phyloP scores from a whole-genome alignment of 2,113 vertebrate genomes.

The Delphinapterus leucas region DNA sequence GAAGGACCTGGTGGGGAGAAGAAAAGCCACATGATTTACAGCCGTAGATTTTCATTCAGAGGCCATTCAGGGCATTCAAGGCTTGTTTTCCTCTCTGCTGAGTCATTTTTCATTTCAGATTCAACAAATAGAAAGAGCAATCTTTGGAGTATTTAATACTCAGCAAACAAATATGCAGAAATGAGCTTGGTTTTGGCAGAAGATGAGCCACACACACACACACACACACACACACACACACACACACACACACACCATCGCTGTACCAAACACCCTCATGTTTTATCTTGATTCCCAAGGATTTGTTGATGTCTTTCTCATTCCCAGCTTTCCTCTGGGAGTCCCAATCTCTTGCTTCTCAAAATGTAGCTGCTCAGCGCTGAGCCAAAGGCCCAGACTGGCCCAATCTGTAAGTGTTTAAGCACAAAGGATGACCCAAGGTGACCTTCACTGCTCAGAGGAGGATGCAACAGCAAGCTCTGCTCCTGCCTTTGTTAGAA shows the following conservation, averaged over 20 bases:
- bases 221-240: neutral
- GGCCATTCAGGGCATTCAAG: neutral
- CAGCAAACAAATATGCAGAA: conserved; percentile 60
- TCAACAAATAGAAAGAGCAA: conserved; percentile 28
- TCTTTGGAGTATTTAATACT: conserved; percentile 46
- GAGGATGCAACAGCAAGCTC: rapidly evolving
- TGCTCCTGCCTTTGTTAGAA: neutral
- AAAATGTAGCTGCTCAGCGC: neutral
- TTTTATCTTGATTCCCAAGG: neutral
- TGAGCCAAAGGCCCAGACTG: neutral
- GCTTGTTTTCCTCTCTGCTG: conserved; percentile 44
- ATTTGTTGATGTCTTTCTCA: neutral
- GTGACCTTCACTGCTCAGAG: neutral
- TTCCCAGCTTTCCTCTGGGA: neutral
- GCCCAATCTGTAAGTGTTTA: neutral
- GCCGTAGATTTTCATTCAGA: neutral
- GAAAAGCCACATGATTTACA: neutral
- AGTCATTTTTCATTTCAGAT: conserved; percentile 63
- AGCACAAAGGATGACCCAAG: neutral
- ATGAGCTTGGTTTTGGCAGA: conserved; percentile 50
- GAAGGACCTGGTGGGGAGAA: neutral
- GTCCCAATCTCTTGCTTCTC: neutral
- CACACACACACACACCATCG: neutral
- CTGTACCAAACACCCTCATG: neutral
- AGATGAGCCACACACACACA: neutral